Conservation (phyloP, 2,113 vertebrate genomes). For the Blennius ocellaris region DNA sequence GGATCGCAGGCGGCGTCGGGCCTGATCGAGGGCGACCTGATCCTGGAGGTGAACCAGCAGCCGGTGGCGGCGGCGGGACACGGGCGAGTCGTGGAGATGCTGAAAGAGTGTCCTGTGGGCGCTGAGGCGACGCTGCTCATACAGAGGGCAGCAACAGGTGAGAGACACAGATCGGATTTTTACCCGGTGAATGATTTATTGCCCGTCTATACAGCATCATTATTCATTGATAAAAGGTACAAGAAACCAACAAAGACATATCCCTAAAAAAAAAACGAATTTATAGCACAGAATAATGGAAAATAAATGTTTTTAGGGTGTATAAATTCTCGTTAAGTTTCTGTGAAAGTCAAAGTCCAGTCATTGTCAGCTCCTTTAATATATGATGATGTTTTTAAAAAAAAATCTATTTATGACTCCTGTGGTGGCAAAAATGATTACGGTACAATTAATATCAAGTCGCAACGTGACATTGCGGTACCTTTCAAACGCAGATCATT, state of each 20-base stretch:
- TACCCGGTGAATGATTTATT: neutral
- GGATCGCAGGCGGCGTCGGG: conserved; percentile 92
- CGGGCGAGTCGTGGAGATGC: conserved; percentile 97
- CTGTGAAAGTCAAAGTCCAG: neutral
- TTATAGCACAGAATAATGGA: neutral
- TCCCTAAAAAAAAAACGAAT: neutral
- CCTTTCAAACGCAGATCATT: conserved; percentile 10
- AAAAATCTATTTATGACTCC: conserved; percentile 8
- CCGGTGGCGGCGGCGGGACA: conserved; percentile 96
- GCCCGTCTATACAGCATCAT: neutral
- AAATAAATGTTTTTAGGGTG: neutral
- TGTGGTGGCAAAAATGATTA: neutral
- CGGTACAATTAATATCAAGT: conserved; percentile 1
- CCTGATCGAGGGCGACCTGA: conserved; percentile 97
- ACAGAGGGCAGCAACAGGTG: conserved; percentile 90
- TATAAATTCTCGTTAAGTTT: neutral
- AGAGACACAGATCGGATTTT: neutral
- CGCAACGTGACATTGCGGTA: neutral
- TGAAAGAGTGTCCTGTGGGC: conserved; percentile 97
- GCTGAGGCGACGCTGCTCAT: conserved; percentile 95
- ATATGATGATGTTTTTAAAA: neutral
- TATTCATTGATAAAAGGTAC: neutral
- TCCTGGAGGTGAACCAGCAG: conserved; percentile 99
- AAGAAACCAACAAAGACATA: neutral
- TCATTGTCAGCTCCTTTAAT: neutral